These are phyloP conservation scores for Pachycephus smyrnensis DNA, from an alignment of 2,888 invertebrate genomes.

Conservation along the genomic window DNA sequence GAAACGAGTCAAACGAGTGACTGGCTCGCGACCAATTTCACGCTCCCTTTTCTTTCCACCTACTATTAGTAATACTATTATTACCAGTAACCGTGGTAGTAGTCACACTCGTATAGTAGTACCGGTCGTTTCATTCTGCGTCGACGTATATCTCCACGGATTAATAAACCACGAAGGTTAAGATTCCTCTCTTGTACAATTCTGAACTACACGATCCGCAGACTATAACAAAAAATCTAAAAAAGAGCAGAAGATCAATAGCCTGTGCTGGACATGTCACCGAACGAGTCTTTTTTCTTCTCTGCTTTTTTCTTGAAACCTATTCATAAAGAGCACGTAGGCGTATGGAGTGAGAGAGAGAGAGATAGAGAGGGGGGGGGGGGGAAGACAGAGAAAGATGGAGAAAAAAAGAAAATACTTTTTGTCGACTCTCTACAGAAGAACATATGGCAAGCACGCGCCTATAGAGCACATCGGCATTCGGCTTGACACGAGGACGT, in stretches of 20 bases:
- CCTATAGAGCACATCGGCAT: not conserved
- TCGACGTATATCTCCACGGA: not conserved
- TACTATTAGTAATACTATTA: slow-evolving; percentile 11
- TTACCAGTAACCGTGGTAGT: not conserved
- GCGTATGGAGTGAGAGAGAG: slow-evolving; percentile 12
- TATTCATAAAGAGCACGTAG: slow-evolving; percentile 11
- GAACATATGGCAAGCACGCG: slow-evolving; percentile 1
- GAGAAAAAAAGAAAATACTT: slow-evolving; percentile 10
- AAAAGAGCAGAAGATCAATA: not conserved
- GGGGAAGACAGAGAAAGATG: slow-evolving; percentile 16
- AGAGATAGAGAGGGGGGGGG: slow-evolving; percentile 8
- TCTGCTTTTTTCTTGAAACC: not conserved
- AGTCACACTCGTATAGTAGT: not conserved
- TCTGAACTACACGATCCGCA: not conserved
- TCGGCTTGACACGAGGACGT: not conserved
- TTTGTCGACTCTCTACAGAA: not conserved
- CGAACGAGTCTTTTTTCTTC: not conserved
- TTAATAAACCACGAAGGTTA: not conserved
- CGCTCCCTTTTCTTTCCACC: slow-evolving; percentile 33
- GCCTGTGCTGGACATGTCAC: not conserved
- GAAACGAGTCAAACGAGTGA: slow-evolving; percentile 28
- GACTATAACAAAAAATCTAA: not conserved
- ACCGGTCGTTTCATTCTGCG: not conserved
- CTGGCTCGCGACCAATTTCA: slow-evolving; percentile 48
- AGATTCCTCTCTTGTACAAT: not conserved